Base-by-base conservation (phyloP, 1,140 invertebrate species). In the Teleogryllus occipitalis region DNA sequence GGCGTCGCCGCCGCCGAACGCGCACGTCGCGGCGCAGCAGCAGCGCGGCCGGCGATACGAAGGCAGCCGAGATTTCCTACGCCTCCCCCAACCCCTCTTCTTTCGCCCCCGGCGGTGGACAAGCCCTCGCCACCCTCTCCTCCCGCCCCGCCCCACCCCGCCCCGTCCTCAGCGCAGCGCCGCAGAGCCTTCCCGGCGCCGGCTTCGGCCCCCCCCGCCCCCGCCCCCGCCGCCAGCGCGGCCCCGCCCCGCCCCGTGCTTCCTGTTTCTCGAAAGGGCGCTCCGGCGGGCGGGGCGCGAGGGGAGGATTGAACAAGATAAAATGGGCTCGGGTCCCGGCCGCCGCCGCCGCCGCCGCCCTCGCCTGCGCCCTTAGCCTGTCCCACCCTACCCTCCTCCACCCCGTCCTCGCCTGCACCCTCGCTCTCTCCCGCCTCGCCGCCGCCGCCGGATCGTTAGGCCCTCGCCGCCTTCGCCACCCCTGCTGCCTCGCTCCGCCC, bases 391-490 rank as follows among this genome's bases (percentile, higher is more conserved):
- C 27, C 77, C n/a, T 65, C 54, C 54, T 65, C 54, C 54, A 14
- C 54, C 54, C 27, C 27, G 27, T 39, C 27, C 27, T 39, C 27
- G 27, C 27, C 77, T 12, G 10, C 54, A 10, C 18, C 54, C 54
- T 65, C 54, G 10, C n/a, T 12, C 74, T 27, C 21, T 21, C 74
- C 21, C 74, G 10, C 21, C 74, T 75, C 74, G 8, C 21, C 21
- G 21, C 74, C n/a, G n/a, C 10, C 74, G 79, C 76, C 74, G 74
- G 27, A 75, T 72, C 72, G 49, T 77, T 72, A 72, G 65, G 72
- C 75, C 77, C 75, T 54, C 76, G 73, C 76, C 80, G 79, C 80
- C 75, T 75, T 79, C 80, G 47, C 80, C 76, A 81, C 78, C 77
- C 82, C 82, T 79, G 27, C 27, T 39, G 27, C 27, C 27, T 39